Evolutionary conservation across 2,113 vertebrate genomes (phyloP), one percentile per base, ranked within the genome.

Genomic region (Mesembrinibis cayennensis): DNA sequence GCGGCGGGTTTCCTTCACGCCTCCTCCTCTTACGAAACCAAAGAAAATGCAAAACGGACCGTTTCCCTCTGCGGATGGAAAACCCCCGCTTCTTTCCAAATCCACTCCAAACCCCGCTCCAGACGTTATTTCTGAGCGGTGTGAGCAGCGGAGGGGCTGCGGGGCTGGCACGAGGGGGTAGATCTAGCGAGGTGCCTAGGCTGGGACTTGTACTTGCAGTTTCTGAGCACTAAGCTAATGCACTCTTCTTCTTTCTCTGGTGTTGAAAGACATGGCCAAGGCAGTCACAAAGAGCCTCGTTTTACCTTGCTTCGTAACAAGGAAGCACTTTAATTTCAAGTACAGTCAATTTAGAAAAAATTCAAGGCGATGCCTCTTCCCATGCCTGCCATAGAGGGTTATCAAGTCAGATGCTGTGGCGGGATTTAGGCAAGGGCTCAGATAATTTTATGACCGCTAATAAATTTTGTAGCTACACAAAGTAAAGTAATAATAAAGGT

Each of bases 81-180:
- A 34, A 3, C 1, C 6, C 58, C 38, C 10, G 1, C 23, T 49
- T 23, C 61, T 58, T 55, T 27, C 87, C 42, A 16, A 16, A 21
- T 17, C 25, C 36, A 7, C 44, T 30, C 42, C n/a, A 23, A 16
- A 4, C 23, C 5, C 52, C 2, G 1, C 65, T 55, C n/a, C 49
- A 23, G 62, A 2, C 0, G 3, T 34, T 32, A 2, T 30, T 76
- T 55, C 55, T 1, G 13, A 15, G 47, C 0, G 13, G 20, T 1
- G 16, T 2, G 45, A 61, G 71, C 19, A 5, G 30, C 2, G 4
- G 63, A 16, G 56, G 19, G 44, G 44, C 40, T 3, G 9, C 13
- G 32, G 34, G 82, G 67, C 44, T 1, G 22, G 45, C 20, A 19
- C 1, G 4, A 38, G 22, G 17, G 30, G 11, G 17, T 23, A 5